Evolutionary conservation across 1,140 invertebrate genomes (phyloP), one percentile per base, ranked within the genome.

Genomic region (Brachionus rubens): DNA sequence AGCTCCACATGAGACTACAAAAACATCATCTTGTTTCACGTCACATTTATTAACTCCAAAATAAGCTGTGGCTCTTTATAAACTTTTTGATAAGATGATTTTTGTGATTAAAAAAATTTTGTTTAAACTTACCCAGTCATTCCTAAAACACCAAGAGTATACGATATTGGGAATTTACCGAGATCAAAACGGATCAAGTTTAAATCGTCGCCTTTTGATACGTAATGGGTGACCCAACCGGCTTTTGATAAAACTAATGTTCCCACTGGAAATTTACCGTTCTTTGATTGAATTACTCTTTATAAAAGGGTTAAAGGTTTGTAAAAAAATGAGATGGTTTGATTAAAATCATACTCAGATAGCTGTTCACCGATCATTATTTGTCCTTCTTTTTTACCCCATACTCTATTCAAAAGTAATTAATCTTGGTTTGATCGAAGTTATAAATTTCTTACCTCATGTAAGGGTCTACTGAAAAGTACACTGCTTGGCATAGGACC

Each of bases 391-490:
- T 40, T 78, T 28, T 28, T 72, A 43, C n/a, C 21, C 4, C 24
- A 41, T 77, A 12, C 75, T n/a, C 33, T 68, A 67, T 5, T 54
- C 26, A 41, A 62, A 48, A 6, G 2, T 43, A 24, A 24, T 26
- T 28, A 40, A 33, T 19, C 30, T 46, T 62, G 12, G 9, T 56
- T 28, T 14, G 14, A 30, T 4, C 1, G 6, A 47, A 70, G 12
- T 16, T 54, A 26, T 54, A 33, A 16, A 16, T 59, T 21, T 30
- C n/a, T 77, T 62, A 43, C 78, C 89, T 84, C 88, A 90, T 90
- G 77, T 90, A 90, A 36, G 90, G 89, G 81, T 91, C 90, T 4
- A 90, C 89, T 75, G 89, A 90, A 3, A 90, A 78, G 79, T 87
- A 90, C 78, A 89, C 86, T 4, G 89, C 89, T 85, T 90, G 82